phyloP scores from a whole-genome alignment of 2,113 vertebrate species.

The Diadophis punctatus region DNA sequence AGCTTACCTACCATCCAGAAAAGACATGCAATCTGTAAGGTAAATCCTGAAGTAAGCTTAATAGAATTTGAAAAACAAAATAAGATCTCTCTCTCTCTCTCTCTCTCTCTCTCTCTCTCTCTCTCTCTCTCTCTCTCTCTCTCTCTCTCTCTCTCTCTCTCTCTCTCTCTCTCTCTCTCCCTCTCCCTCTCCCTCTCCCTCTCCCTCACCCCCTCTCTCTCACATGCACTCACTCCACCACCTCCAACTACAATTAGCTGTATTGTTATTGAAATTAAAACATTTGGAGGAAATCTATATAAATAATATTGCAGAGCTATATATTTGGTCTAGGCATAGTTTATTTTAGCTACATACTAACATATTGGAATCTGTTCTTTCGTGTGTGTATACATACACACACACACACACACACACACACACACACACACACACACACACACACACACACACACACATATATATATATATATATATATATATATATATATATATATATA shows the following conservation, averaged over 20 bases:
- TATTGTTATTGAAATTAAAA: conserved; percentile 40
- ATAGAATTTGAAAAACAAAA: not conserved
- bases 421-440: fast-evolving
- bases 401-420: too few relatives aligned
- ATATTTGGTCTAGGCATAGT: conserved; percentile 36
- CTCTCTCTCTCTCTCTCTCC: not conserved
- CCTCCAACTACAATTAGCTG: not conserved
- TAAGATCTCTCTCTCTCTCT: not conserved
- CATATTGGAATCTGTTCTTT: not conserved
- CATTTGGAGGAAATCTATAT: conserved; percentile 27
- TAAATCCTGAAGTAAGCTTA: not conserved
- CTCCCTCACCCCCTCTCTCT: too few relatives aligned
- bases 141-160: too few relatives aligned
- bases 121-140: not conserved
- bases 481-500: fast-evolving
- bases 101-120: too few relatives aligned
- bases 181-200: too few relatives aligned
- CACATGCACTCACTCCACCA: not conserved
- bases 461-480: fast-evolving
- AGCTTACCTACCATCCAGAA: not conserved
- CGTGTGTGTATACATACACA: too few relatives aligned
- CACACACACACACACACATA: fast-evolving
- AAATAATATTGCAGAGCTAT: conserved; percentile 31
- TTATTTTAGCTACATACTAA: not conserved
- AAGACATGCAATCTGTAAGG: not conserved